These are phyloP conservation scores for Centropus bengalensis DNA, from an alignment of 2,113 vertebrate species.

Conservation along the genomic window DNA sequence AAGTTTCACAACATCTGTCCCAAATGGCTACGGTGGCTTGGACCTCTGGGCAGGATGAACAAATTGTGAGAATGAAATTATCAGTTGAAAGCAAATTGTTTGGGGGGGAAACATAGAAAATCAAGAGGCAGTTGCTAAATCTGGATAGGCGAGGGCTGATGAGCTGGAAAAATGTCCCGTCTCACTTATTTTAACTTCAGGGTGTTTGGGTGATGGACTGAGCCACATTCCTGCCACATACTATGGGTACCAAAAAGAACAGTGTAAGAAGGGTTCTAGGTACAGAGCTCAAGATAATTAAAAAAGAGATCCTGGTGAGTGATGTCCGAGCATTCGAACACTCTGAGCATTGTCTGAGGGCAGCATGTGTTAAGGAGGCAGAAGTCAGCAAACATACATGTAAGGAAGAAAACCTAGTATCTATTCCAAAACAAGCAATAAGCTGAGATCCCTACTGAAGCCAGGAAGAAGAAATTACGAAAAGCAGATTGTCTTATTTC, in stretches of 20 bases:
- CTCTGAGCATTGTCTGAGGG: background rate
- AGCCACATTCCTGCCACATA: background rate
- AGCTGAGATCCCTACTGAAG: background rate
- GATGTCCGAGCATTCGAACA: background rate
- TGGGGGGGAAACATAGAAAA: background rate
- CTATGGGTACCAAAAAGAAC: background rate
- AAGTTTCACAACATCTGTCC: background rate
- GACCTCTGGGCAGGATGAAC: background rate
- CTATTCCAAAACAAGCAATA: slow-evolving; percentile 11
- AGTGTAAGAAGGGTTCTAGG: background rate
- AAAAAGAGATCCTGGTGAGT: background rate
- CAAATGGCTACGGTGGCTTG: background rate
- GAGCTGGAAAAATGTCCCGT: background rate
- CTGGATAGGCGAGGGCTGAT: background rate
- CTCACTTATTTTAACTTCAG: background rate
- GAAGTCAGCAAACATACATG: background rate
- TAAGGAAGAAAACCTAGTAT: background rate
- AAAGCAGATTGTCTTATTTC: background rate
- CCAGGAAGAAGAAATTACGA: slow-evolving; percentile 27
- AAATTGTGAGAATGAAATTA: background rate
- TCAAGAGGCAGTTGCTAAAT: background rate
- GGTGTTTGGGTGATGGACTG: background rate
- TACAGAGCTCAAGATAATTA: background rate
- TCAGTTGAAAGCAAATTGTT: background rate
- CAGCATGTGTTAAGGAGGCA: background rate